Evolutionary conservation across 2,113 vertebrate species (phyloP).

Genomic region (Brachyhypopomus occidentalis): DNA sequence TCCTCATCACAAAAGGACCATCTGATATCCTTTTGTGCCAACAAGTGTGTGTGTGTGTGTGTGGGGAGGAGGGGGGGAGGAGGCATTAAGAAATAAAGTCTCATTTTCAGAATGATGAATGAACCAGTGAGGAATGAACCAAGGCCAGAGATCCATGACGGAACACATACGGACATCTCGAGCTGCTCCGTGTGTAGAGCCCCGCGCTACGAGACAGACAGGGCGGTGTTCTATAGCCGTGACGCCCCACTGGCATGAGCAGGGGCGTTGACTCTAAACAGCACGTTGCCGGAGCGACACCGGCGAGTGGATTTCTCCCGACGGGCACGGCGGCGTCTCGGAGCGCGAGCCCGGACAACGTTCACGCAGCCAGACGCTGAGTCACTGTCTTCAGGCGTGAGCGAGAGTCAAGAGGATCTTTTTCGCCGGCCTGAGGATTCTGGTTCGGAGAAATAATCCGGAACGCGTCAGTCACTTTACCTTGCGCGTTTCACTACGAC

Average conservation of each 20-base stretch:
- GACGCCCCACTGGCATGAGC: neutral
- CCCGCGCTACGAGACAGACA: neutral
- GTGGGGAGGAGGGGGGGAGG: no score
- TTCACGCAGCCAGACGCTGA: constrained; percentile 47
- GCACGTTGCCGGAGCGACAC: constrained; percentile 33
- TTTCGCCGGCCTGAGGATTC: neutral
- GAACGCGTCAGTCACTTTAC: constrained; percentile 10
- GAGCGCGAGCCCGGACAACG: constrained; percentile 24
- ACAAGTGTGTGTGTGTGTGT: no score
- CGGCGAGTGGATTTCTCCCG: constrained; percentile 1
- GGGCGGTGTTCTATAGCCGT: neutral
- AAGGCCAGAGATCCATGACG: neutral
- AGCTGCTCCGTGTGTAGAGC: neutral
- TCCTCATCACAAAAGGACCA: neutral
- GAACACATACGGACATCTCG: neutral
- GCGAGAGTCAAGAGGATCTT: neutral
- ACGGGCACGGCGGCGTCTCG: neutral
- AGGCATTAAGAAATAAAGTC: no score
- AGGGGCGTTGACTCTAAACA: constrained; percentile 41
- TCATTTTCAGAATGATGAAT: neutral
- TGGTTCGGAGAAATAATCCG: constrained; percentile 14
- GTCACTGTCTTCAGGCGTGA: constrained; percentile 37
- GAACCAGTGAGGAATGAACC: neutral
- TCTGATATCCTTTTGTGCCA: neutral
- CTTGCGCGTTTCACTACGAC: neutral